Percentiles rank a stretch among this genome's conserved stretches.
Evolutionary conservation across 2,113 vertebrate species (phyloP).

Genomic region (Nematolebias whitei): DNA sequence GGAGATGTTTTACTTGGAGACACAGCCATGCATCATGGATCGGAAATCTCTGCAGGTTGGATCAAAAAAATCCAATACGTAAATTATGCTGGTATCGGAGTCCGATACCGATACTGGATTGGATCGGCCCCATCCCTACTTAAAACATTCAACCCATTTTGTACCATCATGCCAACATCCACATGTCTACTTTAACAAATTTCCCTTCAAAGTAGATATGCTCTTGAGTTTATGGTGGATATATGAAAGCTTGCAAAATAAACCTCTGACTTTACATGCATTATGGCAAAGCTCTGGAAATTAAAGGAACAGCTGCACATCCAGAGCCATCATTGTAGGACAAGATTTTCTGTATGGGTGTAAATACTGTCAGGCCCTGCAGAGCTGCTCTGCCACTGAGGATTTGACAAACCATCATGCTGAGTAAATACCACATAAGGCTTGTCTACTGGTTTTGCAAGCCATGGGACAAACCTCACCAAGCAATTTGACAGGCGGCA

Average conservation of each 20-base stretch:
- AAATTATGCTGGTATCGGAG: no score
- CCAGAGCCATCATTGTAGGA: background rate
- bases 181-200: background rate
- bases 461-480: constrained; percentile 49
- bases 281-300: background rate
- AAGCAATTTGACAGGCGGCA: constrained; percentile 53
- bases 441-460: constrained; percentile 5
- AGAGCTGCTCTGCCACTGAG: constrained; percentile 13
- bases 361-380: constrained; percentile 21
- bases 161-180: background rate
- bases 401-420: constrained; percentile 54
- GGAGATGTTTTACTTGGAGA: no score
- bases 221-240: background rate
- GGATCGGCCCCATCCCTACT: no score
- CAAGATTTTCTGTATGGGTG: constrained; percentile 9
- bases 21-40: no score
- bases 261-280: background rate
- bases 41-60: no score
- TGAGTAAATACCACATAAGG: constrained; percentile 48
- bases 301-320: background rate
- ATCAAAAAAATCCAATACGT: no score
- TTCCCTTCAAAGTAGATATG: background rate
- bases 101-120: no score
- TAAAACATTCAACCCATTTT: no score
- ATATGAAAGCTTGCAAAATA: background rate